These are phyloP conservation scores for Orycteropus afer DNA, from an alignment of 2,113 vertebrate species.

Conservation along the genomic window DNA sequence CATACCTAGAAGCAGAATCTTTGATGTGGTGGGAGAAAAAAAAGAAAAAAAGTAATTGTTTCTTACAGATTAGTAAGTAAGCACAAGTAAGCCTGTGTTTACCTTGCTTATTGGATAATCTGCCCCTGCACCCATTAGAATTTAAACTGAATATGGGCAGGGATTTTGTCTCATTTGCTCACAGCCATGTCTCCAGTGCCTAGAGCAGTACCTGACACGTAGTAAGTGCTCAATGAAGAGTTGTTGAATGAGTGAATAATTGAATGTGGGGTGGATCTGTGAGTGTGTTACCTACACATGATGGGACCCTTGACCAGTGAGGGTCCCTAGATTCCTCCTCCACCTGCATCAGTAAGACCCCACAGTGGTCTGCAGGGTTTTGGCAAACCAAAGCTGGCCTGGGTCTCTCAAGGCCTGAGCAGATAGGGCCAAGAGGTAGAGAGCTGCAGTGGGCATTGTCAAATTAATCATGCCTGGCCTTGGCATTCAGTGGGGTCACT, in stretches of 20 bases:
- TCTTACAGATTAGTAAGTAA: background rate
- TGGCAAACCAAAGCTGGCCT: too few species aligned
- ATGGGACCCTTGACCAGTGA: background rate
- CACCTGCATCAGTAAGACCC: background rate
- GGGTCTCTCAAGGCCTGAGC: too few species aligned
- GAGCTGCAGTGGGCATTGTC: background rate
- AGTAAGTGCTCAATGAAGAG: background rate
- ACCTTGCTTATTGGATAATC: background rate
- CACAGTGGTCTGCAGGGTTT: background rate
- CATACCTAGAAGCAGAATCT: too few species aligned
- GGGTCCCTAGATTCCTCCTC: background rate
- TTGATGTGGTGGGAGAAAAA: too few species aligned
- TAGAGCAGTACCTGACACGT: accelerated
- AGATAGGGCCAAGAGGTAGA: background rate
- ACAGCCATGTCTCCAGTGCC: accelerated
- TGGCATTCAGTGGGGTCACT: background rate
- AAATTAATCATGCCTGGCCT: background rate
- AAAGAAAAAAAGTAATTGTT: too few species aligned
- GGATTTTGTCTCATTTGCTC: accelerated
- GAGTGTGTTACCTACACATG: too few species aligned
- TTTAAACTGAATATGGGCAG: accelerated
- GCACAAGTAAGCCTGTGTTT: background rate
- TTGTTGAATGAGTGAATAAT: background rate
- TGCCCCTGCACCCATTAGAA: background rate
- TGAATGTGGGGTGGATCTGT: background rate